Evolutionary conservation across 2,113 vertebrate species (phyloP).

Genomic region (Chrysemys picta): DNA sequence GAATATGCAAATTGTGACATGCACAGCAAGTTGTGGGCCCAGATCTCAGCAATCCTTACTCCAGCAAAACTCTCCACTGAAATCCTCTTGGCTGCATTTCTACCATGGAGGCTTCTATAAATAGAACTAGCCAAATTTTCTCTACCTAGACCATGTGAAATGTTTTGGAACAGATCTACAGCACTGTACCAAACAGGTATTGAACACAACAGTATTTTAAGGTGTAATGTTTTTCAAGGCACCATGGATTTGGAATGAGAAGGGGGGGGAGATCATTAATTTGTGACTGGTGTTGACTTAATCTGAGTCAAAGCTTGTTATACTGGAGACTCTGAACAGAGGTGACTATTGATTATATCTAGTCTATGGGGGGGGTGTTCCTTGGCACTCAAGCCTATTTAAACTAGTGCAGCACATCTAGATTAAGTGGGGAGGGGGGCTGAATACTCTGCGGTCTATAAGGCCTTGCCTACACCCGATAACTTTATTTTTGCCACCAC

Average conservation of each 20-base stretch:
- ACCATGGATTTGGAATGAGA: not conserved
- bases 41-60: not conserved
- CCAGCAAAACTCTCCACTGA: not conserved
- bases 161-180: not conserved
- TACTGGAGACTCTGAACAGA: not conserved
- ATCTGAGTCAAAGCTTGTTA: slow-evolving; percentile 36
- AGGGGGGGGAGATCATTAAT: not conserved
- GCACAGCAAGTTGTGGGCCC: slow-evolving; percentile 14
- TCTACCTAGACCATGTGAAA: not conserved
- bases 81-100: slow-evolving; percentile 44
- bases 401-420: not conserved
- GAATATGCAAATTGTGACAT: slow-evolving; percentile 57
- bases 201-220: slow-evolving; percentile 3
- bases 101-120: not conserved
- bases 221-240: slow-evolving; percentile 7
- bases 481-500: not conserved
- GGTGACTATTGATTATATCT: not conserved
- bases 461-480: not conserved
- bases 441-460: not conserved
- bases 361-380: not conserved
- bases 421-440: not conserved
- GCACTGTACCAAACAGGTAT: not conserved
- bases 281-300: not conserved
- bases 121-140: slow-evolving; percentile 30
- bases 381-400: too few relatives aligned